These are phyloP conservation scores for Ostrea edulis DNA, from an alignment of 1,140 invertebrate species.

Conservation along the genomic window DNA sequence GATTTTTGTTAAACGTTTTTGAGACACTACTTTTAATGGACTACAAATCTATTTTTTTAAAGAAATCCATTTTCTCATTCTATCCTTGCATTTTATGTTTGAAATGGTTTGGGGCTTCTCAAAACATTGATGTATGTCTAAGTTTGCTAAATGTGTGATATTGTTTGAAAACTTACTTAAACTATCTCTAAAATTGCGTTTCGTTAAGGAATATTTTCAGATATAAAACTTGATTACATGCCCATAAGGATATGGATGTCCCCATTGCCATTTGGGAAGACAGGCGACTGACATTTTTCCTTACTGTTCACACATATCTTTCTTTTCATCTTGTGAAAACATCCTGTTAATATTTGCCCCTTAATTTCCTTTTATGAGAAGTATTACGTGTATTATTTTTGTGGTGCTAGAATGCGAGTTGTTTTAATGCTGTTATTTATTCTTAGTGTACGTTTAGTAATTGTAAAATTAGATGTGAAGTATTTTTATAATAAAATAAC, in stretches of 20 bases:
- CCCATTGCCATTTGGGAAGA: neutral
- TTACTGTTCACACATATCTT: neutral
- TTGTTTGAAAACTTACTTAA: neutral
- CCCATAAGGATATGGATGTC: neutral
- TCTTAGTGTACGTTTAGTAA: constrained; percentile 22
- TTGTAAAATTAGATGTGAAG: constrained; percentile 37
- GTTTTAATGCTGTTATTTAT: constrained; percentile 25
- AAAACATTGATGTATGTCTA: neutral
- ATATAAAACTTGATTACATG: neutral
- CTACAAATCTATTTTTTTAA: neutral
- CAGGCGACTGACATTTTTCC: neutral
- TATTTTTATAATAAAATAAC: constrained; percentile 28
- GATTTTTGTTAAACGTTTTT: neutral
- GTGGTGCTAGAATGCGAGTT: constrained; percentile 26
- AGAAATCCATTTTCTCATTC: constrained; percentile 18
- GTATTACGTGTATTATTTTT: constrained; percentile 21
- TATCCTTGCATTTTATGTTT: neutral
- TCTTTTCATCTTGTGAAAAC: neutral
- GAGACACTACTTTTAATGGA: neutral
- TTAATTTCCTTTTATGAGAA: constrained; percentile 17
- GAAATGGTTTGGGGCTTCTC: neutral
- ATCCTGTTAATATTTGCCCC: constrained; percentile 23
- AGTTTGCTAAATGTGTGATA: neutral
- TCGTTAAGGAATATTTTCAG: neutral
- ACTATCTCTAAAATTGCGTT: neutral